Conservation (phyloP, 2,113 vertebrate genomes). For the Collichthys lucidus region DNA sequence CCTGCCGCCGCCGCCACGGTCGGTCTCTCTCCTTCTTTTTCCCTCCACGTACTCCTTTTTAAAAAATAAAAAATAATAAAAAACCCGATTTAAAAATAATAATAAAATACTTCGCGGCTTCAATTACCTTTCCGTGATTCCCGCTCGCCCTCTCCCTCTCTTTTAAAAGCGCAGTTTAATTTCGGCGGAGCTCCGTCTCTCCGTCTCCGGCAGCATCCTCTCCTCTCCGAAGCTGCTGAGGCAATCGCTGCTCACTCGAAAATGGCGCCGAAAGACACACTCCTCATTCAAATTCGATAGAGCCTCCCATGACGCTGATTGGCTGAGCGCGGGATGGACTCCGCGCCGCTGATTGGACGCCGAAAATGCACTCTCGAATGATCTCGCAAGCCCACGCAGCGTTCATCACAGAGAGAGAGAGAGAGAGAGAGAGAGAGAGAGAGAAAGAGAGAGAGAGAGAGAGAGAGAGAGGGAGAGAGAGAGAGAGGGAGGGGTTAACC, state of each 20-base stretch:
- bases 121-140: conserved; percentile 56
- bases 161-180: conserved; percentile 59
- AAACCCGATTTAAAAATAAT: conserved; percentile 18
- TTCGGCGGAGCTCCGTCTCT: conserved; percentile 52
- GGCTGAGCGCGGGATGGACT: conserved; percentile 83
- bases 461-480: no score
- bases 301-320: conserved; percentile 86
- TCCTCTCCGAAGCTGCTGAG: conserved; percentile 84
- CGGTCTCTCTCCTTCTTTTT: conserved; percentile 41
- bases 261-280: conserved; percentile 98
- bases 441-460: no score
- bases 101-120: conserved; percentile 16
- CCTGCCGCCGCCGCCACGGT: conserved; percentile 43
- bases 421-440: conserved; percentile 6
- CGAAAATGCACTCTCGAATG: conserved; percentile 85
- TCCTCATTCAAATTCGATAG: conserved; percentile 98
- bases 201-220: conserved; percentile 72
- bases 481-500: no score
- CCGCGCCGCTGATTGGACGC: conserved; percentile 79
- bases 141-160: background rate
- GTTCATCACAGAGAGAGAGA: conserved; percentile 43
- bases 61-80: conserved; percentile 10
- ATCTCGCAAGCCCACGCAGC: conserved; percentile 84
- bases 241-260: conserved; percentile 93
- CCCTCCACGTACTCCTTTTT: conserved; percentile 21